Evolutionary conservation across 2,888 invertebrate genomes (phyloP), one percentile per base, ranked within the genome.

Genomic region (Xestia xanthographa): DNA sequence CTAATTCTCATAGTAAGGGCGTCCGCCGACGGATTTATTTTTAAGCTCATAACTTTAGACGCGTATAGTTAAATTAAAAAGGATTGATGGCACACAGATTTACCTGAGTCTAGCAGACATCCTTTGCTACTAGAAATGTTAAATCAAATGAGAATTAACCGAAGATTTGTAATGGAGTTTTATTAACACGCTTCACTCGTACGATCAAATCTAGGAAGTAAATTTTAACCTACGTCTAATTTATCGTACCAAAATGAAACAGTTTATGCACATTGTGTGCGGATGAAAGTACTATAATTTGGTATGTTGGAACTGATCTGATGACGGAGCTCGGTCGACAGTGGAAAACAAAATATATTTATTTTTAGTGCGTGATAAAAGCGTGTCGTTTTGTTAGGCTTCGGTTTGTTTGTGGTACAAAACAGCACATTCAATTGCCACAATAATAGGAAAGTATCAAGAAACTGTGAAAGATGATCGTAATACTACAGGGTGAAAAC

Each of bases 11-110:
- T 90, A 81, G 92, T 93, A 92, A 89, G 90, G 90, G 90, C 75
- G 66, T 56, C 66, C 67, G 88, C 80, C 86, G 90, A 90, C 91
- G 85, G 88, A 92, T 92, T 92, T 94, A 94, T 94, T 94, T 90
- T 92, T 92, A 91, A 92, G 84, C 85, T 88, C 88, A 92, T 91
- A 93, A 91, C 91, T 93, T 93, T 92, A 93, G 93, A 90, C 89
- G 84, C 65, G 88, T 88, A 89, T 88, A 89, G 88, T 89, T 92
- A 93, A 94, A 93, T 94, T 91, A 90, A 91, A 90, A 92, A 91
- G 89, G 91, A 94, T 94, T 94, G 89, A 94, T 93, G 92, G 87
- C 86, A 79, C 71, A 82, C 87, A 86, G 83, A 89, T 91, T 90
- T 90, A 92, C 92, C 90, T 91, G 89, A 73, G 50, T 75, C 58